Percentiles rank a stretch among this genome's conserved stretches.
phyloP scores from a whole-genome alignment of 1,140 invertebrate genomes.

The Drosophila pseudoobscura region DNA sequence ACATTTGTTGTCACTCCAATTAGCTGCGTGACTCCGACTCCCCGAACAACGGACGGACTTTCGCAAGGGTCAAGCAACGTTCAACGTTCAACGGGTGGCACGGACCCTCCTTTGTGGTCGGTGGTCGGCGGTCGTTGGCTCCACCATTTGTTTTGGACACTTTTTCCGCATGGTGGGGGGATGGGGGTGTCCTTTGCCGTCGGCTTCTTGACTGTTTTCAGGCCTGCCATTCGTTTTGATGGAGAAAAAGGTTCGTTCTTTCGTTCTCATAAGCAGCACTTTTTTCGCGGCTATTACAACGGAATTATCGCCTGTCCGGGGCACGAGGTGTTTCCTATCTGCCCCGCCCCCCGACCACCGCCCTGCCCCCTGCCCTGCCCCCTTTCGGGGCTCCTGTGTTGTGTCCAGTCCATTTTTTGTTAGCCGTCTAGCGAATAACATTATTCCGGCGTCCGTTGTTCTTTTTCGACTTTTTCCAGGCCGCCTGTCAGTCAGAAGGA shows the following conservation, averaged over 20 bases:
- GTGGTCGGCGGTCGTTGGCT: background rate
- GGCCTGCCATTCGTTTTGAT: slow-evolving; percentile 30
- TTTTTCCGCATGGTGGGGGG: slow-evolving; percentile 30
- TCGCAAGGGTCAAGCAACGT: slow-evolving; percentile 52
- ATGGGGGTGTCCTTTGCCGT: background rate
- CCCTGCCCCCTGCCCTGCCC: background rate
- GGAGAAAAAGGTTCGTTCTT: slow-evolving; percentile 5
- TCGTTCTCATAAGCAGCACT: slow-evolving; percentile 35
- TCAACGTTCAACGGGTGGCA: no score
- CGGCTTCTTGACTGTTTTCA: slow-evolving; percentile 29
- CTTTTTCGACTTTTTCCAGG: slow-evolving; percentile 46
- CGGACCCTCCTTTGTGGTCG: slow-evolving; percentile 10
- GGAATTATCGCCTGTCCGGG: slow-evolving; percentile 68
- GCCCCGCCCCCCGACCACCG: background rate
- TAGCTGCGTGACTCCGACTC: slow-evolving; percentile 75
- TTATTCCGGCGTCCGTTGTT: slow-evolving; percentile 42
- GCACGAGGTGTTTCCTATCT: slow-evolving; percentile 1
- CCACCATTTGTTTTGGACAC: slow-evolving; percentile 75
- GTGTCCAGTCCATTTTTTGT: slow-evolving; percentile 23
- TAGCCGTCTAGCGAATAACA: slow-evolving; percentile 41
- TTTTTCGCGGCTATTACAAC: slow-evolving; percentile 74
- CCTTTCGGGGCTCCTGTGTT: slow-evolving; percentile 22
- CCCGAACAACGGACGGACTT: background rate
- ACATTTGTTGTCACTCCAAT: slow-evolving; percentile 78
- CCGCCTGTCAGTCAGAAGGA: slow-evolving; percentile 34